Base-by-base conservation (phyloP, 2,797 vertebrate genomes). In the Alca torda region DNA sequence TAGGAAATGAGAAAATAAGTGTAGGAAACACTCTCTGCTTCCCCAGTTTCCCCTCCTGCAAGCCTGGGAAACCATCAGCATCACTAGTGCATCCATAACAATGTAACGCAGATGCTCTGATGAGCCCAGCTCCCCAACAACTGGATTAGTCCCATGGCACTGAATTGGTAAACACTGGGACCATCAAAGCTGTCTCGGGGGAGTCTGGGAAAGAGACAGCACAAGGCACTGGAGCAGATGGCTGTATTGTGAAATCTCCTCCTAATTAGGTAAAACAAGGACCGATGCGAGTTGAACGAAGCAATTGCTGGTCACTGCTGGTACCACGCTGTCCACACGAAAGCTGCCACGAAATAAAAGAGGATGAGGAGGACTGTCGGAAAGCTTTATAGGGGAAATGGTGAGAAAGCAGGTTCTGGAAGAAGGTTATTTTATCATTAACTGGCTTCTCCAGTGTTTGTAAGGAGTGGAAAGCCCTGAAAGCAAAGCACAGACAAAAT, bases 171-270 rank as follows among this genome's bases (percentile, higher is more conserved):
- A 96, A 89, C 50, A 46, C 25, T 64, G 60, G 69, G 30, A 51
- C 77, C 56, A 67, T 82, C 78, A 92, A 54, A 57, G 19, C 25
- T 76, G 28, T 59, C 90, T 83, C 37, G 0, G 18, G 87, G 61
- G 90, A 77, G 23, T 75, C 89, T 84, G 61, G 64, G 25, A 78
- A 91, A 93, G 59, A 67, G 45, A 39, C n/a, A 82, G 74, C 28
- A 67, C 33, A 67, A 60, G 30, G 28, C 74, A 20, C 12, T 59
- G 83, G 79, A 86, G 76, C 95, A 97, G 96, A 97, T 96, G 98
- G 96, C 51, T 83, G 33, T 41, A 13, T 37, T 83, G 88, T 65
- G 51, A 90, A 75, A 76, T 75, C 39, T 79, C 53, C n/a, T 69
- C 37, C 74, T 95, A 92, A 97, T 96, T 65, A 87, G 73, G 61